Percentiles rank a stretch among this genome's conserved stretches.
phyloP scores from a whole-genome alignment of 1,140 invertebrate genomes.

The Gryllus bimaculatus region DNA sequence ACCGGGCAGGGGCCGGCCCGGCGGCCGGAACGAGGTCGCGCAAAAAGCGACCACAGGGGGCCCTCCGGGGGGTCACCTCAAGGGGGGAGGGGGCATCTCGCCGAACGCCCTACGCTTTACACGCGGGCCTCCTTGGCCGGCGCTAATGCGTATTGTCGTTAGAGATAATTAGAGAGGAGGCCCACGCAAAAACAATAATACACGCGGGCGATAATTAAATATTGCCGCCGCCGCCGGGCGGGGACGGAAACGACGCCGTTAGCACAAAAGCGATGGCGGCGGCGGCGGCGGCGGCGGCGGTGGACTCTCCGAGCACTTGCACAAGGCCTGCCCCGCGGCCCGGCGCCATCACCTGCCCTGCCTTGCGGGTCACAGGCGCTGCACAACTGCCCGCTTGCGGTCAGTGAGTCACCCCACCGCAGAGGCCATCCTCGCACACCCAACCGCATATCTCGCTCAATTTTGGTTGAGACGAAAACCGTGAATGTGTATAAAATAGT shows the following conservation, averaged over 20 bases:
- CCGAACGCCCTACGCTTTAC: background rate
- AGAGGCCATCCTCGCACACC: too few species aligned
- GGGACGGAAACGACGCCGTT: background rate
- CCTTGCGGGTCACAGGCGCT: too few species aligned
- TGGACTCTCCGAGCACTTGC: too few species aligned
- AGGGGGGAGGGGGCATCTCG: background rate
- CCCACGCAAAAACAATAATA: background rate
- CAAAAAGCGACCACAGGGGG: background rate
- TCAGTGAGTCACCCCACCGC: too few species aligned
- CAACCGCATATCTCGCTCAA: too few species aligned
- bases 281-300: too few species aligned
- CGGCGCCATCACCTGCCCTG: too few species aligned
- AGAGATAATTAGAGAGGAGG: background rate
- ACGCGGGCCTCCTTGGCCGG: background rate
- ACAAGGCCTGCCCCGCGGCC: too few species aligned
- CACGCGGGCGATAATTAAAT: background rate
- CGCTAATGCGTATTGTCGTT: background rate
- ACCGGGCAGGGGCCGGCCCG: too few species aligned
- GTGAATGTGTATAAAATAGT: too few species aligned
- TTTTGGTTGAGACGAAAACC: too few species aligned
- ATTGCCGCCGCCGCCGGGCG: background rate
- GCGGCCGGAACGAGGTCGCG: background rate
- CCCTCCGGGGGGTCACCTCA: background rate
- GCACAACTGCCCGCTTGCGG: too few species aligned
- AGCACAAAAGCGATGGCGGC: background rate